phyloP scores from a whole-genome alignment of 1,140 invertebrate genomes.

The Tachypleus tridentatus region DNA sequence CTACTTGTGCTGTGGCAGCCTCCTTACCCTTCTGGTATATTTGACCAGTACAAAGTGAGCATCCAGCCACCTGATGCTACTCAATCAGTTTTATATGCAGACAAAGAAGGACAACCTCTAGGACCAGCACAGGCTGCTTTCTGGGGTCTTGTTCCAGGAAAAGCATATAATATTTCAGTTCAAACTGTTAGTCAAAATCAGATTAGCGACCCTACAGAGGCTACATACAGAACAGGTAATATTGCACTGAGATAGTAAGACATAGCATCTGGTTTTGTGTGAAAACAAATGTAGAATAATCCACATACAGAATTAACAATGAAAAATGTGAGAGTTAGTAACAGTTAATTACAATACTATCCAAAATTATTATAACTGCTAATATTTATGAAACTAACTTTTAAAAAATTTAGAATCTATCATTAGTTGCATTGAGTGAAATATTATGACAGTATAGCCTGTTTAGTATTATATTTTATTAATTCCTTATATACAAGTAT shows the following conservation, averaged over 20 bases:
- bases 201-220: conserved; percentile 76
- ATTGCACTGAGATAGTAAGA: background rate
- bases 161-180: conserved; percentile 78
- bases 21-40: conserved; percentile 69
- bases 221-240: conserved; percentile 64
- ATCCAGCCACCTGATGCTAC: conserved; percentile 78
- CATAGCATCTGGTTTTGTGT: no score
- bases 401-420: no score
- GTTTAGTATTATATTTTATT: no score
- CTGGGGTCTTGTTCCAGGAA: conserved; percentile 70
- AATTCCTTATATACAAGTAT: no score
- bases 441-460: no score
- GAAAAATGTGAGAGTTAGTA: background rate
- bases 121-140: conserved; percentile 87
- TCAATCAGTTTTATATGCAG: conserved; percentile 75
- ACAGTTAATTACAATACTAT: background rate
- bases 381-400: background rate
- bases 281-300: no score
- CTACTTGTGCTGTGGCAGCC: conserved; percentile 87
- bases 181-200: conserved; percentile 84
- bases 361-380: background rate
- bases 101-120: conserved; percentile 82
- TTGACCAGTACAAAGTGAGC: conserved; percentile 38
- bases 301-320: no score
- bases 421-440: no score